Base-by-base conservation (phyloP, 2,888 invertebrate species). In the Drosophila silvestris region DNA sequence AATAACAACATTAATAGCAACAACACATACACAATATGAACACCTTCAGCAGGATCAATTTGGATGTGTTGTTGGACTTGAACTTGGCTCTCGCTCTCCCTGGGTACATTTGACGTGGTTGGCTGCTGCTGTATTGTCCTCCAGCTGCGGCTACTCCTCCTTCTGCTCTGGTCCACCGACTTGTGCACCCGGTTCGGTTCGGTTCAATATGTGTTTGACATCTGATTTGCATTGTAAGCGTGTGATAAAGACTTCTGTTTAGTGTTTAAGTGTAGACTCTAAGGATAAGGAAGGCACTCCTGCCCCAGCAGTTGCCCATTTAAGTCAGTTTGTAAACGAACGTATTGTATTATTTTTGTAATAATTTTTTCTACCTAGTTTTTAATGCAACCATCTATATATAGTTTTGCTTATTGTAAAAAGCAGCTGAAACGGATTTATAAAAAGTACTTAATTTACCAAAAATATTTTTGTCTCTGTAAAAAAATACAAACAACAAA, bases 401-500 rank as follows among this genome's bases (percentile, higher is more conserved):
- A 70, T 73, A 83, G 74, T 71, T 58, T 79, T 80, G 83, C 85
- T 81, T 86, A 71, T 66, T 74, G 69, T 77, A 67, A 77, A 80
- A 82, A 88, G 84, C 89, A 85, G 52, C 67, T 74, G 69, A 90
- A 90, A 82, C 84, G 80, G 89, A 89, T 88, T 87, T 90, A 90
- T 88, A 88, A 88, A 88, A 88, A 88, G 87, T 88, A 88, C 87
- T 83, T 88, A 88, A 79, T 90, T 88, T 88, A 88, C 90, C 90
- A 90, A 88, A 88, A 83, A 88, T 77, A 73, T 74, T 70, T 88
- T 74, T 82, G 79, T 85, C 85, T 86, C 83, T 88, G 76, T 74
- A 85, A 71, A 75, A 58, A 60, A 74, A 59, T 32, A 52, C 26
- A 71, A 67, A 74, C 59, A 63, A 64, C 60, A 66, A 53, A 53